Evolutionary conservation across 2,888 invertebrate species (phyloP).

Genomic region (Ichneumoninae sp.): DNA sequence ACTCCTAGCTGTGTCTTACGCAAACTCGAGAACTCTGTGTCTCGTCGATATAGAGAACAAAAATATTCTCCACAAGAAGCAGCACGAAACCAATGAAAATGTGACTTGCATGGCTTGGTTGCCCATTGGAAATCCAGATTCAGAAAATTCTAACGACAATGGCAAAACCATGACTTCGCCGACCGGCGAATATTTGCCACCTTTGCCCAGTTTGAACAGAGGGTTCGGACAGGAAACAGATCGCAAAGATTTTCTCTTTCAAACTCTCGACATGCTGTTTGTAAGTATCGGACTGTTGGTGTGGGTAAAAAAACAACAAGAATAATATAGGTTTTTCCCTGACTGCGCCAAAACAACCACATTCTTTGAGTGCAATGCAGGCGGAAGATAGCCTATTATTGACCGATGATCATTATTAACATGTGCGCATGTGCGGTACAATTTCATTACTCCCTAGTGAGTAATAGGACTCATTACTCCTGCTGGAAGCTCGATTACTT

Average conservation of each 20-base stretch:
- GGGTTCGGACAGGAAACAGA: conserved; percentile 83
- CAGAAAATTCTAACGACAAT: conserved; percentile 49
- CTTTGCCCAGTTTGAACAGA: conserved; percentile 85
- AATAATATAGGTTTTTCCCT: background rate
- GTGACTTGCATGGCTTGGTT: conserved; percentile 92
- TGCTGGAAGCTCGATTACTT: no score
- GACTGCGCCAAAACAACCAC: no score
- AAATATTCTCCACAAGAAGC: conserved; percentile 89
- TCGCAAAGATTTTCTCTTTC: conserved; percentile 84
- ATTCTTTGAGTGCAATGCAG: no score
- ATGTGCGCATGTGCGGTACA: no score
- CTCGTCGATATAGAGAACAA: conserved; percentile 95
- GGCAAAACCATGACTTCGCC: conserved; percentile 73
- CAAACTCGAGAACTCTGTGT: conserved; percentile 76
- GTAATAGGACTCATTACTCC: no score
- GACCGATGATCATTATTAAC: no score
- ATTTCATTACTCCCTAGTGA: no score
- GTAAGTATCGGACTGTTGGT: conserved; percentile 76
- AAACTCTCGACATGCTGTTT: conserved; percentile 83
- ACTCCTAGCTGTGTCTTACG: conserved; percentile 87
- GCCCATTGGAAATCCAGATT: conserved; percentile 73
- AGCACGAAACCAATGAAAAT: conserved; percentile 83
- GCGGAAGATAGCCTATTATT: no score
- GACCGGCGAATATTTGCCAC: conserved; percentile 84
- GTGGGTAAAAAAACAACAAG: background rate